Base-by-base conservation (phyloP, 1,140 invertebrate species). In the Cherax quadricarinatus region DNA sequence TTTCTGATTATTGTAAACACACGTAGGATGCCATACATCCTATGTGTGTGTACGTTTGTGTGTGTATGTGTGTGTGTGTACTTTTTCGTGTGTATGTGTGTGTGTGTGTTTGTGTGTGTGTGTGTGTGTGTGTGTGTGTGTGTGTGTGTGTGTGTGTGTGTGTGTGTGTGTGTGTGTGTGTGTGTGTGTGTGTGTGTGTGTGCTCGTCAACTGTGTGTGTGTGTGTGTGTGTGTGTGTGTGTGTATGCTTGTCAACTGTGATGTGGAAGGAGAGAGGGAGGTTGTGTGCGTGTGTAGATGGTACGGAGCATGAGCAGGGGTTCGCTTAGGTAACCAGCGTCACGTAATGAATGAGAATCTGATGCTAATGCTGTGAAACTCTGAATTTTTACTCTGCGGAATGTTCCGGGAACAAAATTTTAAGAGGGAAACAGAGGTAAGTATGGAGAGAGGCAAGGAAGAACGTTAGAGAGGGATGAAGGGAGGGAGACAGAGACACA, bases 111-210 rank as follows among this genome's bases (percentile, higher is more conserved):
- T 80, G n/a, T 80, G 30, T 80, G 14, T 80, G 78, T 80, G 78
- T 80, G 78, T 80, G 78, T 80, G 78, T 80, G 78, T 80, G 78
- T 80, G 78, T 80, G 78, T 80, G 78, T 80, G 78, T n/a, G n/a
- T n/a, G n/a, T n/a, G n/a, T n/a, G n/a, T 70, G 6, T 70, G 66
- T 70, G 66, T 70, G 30, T 80, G 30, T 80, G 30, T 41, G 30
- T 41, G 30, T 41, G 30, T 41, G 30, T 41, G 2, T 2, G 30
- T 41, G 0, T 41, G 30, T 41, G 30, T 41, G 66, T 70, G 6
- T 70, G 66, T 70, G 66, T 70, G 30, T 80, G 30, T 80, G 30
- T 80, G 30, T 80, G 78, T 80, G 78, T 80, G 78, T 80, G 78
- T 80, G 78, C 41, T n/a, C 41, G 78, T 80, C 41, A 30, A 41